Evolutionary conservation across 2,113 vertebrate species (phyloP).

Genomic region (Poicephalus meyeri): DNA sequence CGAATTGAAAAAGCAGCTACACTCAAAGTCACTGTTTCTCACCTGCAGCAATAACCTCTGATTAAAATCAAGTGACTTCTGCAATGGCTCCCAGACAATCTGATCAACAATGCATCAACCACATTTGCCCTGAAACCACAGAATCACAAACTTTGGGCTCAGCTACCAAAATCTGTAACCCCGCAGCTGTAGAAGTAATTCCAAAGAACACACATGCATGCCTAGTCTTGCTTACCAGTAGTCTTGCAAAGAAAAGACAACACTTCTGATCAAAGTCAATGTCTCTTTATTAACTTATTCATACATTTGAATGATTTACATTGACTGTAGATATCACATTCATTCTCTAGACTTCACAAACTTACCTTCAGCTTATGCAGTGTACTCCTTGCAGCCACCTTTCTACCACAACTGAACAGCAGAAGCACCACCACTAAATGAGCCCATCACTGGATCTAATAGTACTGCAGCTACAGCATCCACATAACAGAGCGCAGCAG

Average conservation of each 20-base stretch:
- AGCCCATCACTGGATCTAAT: accelerated
- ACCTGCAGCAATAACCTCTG: background rate
- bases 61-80: accelerated
- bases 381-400: background rate
- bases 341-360: background rate
- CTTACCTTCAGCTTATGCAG: conserved; percentile 5
- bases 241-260: background rate
- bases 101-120: background rate
- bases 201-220: accelerated
- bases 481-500: background rate
- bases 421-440: background rate
- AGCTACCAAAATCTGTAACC: background rate
- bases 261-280: background rate
- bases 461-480: background rate
- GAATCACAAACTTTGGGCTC: background rate
- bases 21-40: accelerated
- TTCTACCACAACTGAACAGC: background rate
- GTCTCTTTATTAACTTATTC: conserved; percentile 27
- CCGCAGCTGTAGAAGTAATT: accelerated
- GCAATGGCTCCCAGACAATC: background rate
- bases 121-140: background rate
- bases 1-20: accelerated
- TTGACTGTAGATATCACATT: background rate
- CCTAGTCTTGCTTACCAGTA: background rate
- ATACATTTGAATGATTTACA: background rate